Percentiles rank a stretch among this genome's conserved stretches.
Conservation (phyloP, 2,797 vertebrate genomes). For the Sebastes trivittatus region DNA sequence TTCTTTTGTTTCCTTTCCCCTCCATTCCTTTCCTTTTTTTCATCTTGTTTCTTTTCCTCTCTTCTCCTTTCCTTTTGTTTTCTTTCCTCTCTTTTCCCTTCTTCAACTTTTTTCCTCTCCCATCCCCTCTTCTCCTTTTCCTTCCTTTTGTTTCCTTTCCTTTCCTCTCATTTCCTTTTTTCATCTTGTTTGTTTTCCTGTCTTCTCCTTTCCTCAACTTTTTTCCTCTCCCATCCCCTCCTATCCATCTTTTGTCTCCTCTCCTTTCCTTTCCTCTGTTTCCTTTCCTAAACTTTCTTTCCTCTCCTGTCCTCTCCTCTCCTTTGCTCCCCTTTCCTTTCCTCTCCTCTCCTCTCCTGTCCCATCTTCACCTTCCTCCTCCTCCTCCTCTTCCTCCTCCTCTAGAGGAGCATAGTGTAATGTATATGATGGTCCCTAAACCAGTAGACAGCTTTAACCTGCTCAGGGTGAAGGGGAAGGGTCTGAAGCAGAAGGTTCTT, state of each 20-base stretch:
- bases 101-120: constrained; percentile 37
- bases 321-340: constrained; percentile 30
- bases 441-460: constrained; percentile 91
- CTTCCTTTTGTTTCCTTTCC: constrained; percentile 55
- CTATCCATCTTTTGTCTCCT: too few species aligned
- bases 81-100: constrained; percentile 33
- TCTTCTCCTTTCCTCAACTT: not conserved
- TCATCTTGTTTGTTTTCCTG: not conserved
- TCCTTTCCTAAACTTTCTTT: too few species aligned
- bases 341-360: not conserved
- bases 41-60: not conserved
- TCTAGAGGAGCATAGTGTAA: constrained; percentile 91
- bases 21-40: not conserved
- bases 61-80: not conserved
- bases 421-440: constrained; percentile 93
- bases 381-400: constrained; percentile 68
- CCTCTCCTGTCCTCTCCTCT: too few species aligned
- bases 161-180: constrained; percentile 53
- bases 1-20: not conserved
- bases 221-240: too few species aligned
- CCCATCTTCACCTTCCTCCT: constrained; percentile 4
- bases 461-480: constrained; percentile 91
- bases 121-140: constrained; percentile 15
- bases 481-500: constrained; percentile 91
- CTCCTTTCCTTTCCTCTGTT: too few species aligned